These are phyloP conservation scores for Artemia sinica DNA, from an alignment of 2,888 invertebrate genomes.

Conservation along the genomic window DNA sequence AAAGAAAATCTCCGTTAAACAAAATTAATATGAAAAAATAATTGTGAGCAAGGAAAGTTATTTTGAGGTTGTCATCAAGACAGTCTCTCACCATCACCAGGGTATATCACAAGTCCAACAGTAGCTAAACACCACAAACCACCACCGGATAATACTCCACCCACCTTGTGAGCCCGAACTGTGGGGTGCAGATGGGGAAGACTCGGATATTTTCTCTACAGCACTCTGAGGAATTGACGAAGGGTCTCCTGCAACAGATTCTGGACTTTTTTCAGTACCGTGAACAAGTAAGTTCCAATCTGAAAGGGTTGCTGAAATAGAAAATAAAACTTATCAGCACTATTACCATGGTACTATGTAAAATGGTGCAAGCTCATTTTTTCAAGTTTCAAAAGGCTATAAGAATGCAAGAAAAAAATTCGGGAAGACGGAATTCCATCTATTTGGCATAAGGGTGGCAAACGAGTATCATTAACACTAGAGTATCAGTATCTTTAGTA, in stretches of 20 bases:
- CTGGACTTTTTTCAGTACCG: conserved; percentile 46
- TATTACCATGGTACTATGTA: not conserved
- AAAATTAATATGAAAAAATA: no score
- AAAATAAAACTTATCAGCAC: conserved; percentile 20
- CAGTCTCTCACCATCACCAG: no score
- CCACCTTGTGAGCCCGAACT: conserved; percentile 29
- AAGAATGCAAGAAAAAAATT: not conserved
- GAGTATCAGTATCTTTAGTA: no score
- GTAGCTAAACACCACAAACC: conserved; percentile 39
- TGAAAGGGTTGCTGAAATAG: conserved; percentile 41
- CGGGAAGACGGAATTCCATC: no score
- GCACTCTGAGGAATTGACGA: conserved; percentile 7
- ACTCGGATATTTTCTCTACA: conserved; percentile 22
- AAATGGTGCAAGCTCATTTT: conserved; percentile 7
- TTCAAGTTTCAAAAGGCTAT: conserved; percentile 6
- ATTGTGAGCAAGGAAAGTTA: no score
- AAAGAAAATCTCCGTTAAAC: no score
- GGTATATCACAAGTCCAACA: conserved; percentile 32
- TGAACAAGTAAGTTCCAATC: conserved; percentile 68
- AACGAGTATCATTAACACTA: no score
- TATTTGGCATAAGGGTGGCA: no score
- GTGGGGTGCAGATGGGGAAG: conserved; percentile 31
- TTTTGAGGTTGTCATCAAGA: no score
- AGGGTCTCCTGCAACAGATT: conserved; percentile 25
- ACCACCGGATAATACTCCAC: conserved; percentile 24